These are phyloP conservation scores for Gobio occitaniae DNA, from an alignment of 2,797 vertebrate species.

Conservation along the genomic window DNA sequence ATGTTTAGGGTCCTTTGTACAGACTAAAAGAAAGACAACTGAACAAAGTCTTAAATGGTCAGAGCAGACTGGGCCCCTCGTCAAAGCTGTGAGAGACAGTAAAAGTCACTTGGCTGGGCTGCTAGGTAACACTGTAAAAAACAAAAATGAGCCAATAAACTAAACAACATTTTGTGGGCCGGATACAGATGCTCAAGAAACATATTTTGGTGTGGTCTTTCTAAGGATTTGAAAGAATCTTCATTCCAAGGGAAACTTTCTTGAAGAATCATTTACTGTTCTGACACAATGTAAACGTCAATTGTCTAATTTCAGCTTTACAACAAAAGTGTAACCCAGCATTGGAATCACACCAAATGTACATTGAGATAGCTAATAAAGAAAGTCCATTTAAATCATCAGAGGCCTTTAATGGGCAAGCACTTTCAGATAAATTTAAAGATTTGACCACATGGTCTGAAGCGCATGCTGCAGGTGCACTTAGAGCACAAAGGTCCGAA, in stretches of 20 bases:
- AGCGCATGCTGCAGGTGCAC: too few relatives aligned
- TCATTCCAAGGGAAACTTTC: not conserved
- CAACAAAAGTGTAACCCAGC: not conserved
- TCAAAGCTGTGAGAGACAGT: slow-evolving; percentile 45
- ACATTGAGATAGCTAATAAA: not conserved
- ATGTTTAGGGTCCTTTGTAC: slow-evolving; percentile 44
- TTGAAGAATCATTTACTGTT: not conserved
- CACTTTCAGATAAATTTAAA: too few relatives aligned
- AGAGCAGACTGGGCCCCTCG: slow-evolving; percentile 54
- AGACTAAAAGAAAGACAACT: slow-evolving; percentile 37
- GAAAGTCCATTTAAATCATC: not conserved
- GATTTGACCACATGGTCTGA: too few relatives aligned
- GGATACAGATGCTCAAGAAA: slow-evolving; percentile 25
- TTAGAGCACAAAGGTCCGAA: too few relatives aligned
- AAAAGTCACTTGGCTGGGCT: slow-evolving; percentile 67
- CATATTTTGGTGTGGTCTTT: not conserved
- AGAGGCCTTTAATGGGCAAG: not conserved
- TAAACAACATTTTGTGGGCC: slow-evolving; percentile 51
- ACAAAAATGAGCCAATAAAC: slow-evolving; percentile 68
- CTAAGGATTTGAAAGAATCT: not conserved
- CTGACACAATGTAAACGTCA: not conserved
- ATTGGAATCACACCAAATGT: not conserved
- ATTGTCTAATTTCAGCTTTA: not conserved
- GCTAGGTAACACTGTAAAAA: slow-evolving; percentile 69
- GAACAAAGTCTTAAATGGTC: slow-evolving; percentile 49